Percentiles rank a stretch among this genome's conserved stretches.
phyloP scores from a whole-genome alignment of 2,888 invertebrate species.

The Cephonodes hylas region DNA sequence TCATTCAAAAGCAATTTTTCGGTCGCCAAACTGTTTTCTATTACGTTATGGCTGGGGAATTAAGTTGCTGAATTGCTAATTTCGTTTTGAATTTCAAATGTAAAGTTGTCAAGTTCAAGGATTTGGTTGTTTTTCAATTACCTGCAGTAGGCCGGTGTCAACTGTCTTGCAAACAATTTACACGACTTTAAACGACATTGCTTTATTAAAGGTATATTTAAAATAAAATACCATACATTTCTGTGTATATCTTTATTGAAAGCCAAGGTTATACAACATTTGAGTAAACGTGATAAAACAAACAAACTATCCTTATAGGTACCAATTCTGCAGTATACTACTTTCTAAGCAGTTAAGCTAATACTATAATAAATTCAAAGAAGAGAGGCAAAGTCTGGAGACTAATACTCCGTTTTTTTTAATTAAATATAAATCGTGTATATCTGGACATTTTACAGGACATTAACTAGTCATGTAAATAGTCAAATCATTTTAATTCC shows the following conservation, averaged over 20 bases:
- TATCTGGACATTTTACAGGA: too few species aligned
- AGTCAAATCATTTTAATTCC: too few species aligned
- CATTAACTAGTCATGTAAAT: too few species aligned
- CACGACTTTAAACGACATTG: neutral
- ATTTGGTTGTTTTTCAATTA: slow-evolving; percentile 23
- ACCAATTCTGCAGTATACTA: too few species aligned
- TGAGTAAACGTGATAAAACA: neutral
- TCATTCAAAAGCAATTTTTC: slow-evolving; percentile 17
- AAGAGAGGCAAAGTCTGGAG: too few species aligned
- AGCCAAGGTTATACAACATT: neutral
- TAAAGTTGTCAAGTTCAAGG: slow-evolving; percentile 21
- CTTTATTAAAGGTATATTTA: neutral
- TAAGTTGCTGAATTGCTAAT: slow-evolving; percentile 25
- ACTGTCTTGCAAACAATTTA: slow-evolving; percentile 12
- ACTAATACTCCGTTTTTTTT: too few species aligned
- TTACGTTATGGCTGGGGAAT: slow-evolving; percentile 12
- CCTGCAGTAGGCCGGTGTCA: slow-evolving; percentile 11
- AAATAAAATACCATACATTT: neutral
- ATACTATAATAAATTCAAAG: too few species aligned
- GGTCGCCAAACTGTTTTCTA: slow-evolving; percentile 25
- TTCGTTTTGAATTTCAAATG: slow-evolving; percentile 30
- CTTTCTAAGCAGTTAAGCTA: too few species aligned
- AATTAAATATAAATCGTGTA: too few species aligned
- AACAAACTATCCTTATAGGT: too few species aligned
- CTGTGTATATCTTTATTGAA: neutral